phyloP scores from a whole-genome alignment of 2,797 vertebrate species.

The Catharus ustulatus region DNA sequence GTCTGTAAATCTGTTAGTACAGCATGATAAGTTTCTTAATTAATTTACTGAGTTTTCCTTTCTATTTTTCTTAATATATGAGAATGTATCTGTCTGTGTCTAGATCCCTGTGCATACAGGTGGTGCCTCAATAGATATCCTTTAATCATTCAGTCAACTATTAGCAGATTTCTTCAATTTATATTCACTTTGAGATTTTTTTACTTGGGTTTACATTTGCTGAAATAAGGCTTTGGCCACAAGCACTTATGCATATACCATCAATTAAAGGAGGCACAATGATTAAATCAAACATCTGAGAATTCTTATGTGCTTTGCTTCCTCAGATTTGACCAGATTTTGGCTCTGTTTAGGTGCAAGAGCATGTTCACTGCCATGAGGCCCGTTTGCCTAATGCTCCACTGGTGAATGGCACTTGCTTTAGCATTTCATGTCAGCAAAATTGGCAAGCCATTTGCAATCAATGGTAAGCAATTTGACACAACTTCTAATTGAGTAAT shows the following conservation, averaged over 20 bases:
- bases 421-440: conserved; percentile 32
- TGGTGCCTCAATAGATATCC: background rate
- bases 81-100: background rate
- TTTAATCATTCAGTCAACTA: background rate
- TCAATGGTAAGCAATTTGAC: conserved; percentile 47
- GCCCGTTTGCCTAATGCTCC: background rate
- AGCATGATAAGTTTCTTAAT: background rate
- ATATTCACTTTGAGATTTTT: background rate
- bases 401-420: conserved; percentile 25
- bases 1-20: conserved; percentile 16
- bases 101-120: background rate
- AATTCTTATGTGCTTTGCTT: background rate
- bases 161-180: background rate
- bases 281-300: background rate
- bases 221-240: background rate
- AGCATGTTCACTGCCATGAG: background rate
- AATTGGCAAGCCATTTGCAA: conserved; percentile 48
- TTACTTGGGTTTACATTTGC: background rate
- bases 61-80: conserved; percentile 4
- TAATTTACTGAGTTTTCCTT: conserved; percentile 9
- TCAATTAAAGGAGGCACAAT: background rate
- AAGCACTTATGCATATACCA: background rate
- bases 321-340: background rate
- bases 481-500: conserved; percentile 48
- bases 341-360: background rate